Evolutionary conservation across 2,797 vertebrate species (phyloP), one percentile per base, ranked within the genome.

Genomic region (Clarias platycephalus): DNA sequence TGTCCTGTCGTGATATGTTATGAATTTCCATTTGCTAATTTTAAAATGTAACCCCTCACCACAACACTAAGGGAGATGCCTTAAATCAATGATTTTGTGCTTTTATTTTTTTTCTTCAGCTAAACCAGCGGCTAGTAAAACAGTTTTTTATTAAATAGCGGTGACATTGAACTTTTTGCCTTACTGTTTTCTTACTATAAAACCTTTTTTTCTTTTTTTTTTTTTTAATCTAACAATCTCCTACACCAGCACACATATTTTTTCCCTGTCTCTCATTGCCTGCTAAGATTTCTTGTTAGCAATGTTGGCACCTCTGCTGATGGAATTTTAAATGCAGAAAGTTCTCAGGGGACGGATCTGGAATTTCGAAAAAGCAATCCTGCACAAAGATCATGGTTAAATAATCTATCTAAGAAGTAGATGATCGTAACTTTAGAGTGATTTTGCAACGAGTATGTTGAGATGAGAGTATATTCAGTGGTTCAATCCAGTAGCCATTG

Each of bases 391-490:
- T 58, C 34, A 40, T 15, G 5, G 28, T 40, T 62, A 62, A 78
- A 78, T 37, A 63, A 63, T 44, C 37, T 28, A 44, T 62, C 18
- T 12, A 58, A 60, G 22, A 78, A 31, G 40, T 63, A 4, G n/a
- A 75, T 57, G 15, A 74, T 74, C 28, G 12, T 76, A 57, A 58
- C 76, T 40, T 60, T 62, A n/a, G 15, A 49, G 16, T 28, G 37
- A 9, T 79, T 79, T 57, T 57, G 26, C 1, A 3, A 57, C 37
- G 53, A 77, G 26, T 71, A 40, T 71, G 58, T 67, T 31, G 66
- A 66, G 31, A 80, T 80, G 75, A 55, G 20, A 72, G 78, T 63
- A 28, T 86, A 80, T 44, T 74, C 71, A 80, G 63, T 80, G 60
- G 24, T 77, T 37, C n/a, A 74, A 74, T 63, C 37, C 78, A 37